phyloP scores from a whole-genome alignment of 2,113 vertebrate genomes.

The Prunella himalayana region DNA sequence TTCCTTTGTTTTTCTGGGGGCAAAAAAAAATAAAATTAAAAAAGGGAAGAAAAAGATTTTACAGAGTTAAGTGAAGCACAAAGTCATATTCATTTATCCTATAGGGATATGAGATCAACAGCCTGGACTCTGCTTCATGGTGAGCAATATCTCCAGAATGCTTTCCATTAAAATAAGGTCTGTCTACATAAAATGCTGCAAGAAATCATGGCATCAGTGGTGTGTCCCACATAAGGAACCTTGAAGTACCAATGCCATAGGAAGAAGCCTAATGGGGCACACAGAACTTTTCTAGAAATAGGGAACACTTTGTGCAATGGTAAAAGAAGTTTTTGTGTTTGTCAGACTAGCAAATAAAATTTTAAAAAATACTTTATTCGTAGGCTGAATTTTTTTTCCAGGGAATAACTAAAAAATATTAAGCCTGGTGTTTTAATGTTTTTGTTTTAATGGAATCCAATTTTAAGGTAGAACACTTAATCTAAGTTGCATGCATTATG shows the following conservation, averaged over 20 bases:
- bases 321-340: background rate
- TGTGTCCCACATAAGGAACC: background rate
- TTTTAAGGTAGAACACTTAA: background rate
- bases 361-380: background rate
- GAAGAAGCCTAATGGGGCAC: background rate
- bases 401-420: background rate
- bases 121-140: background rate
- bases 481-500: background rate
- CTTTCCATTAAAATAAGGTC: background rate
- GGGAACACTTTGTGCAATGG: background rate
- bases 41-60: background rate
- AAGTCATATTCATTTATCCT: background rate
- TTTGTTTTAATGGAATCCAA: background rate
- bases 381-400: background rate
- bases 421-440: background rate
- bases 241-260: background rate
- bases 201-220: background rate
- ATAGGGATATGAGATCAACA: background rate
- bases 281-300: background rate
- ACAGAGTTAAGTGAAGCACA: background rate
- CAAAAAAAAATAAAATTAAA: background rate
- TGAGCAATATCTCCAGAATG: background rate
- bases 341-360: background rate
- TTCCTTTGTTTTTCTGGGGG: background rate
- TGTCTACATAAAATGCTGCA: background rate